Evolutionary conservation across 2,113 vertebrate species (phyloP).

Genomic region (Sylvilagus bachmani): DNA sequence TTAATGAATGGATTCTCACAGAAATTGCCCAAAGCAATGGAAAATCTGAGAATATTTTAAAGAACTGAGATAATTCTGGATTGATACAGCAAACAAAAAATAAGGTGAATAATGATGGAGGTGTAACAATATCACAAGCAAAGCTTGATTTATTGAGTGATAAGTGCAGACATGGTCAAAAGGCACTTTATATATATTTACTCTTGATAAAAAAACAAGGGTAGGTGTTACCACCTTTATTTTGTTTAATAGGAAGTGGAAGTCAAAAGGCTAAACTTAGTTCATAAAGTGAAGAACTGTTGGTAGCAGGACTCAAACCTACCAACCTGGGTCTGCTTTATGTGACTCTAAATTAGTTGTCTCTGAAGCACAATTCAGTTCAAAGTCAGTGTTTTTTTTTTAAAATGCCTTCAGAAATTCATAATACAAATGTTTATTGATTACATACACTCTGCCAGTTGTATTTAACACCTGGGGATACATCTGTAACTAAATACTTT

Average conservation of each 20-base stretch:
- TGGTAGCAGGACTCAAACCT: not conserved
- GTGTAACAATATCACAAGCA: not conserved
- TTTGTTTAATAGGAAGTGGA: not conserved
- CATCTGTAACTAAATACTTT: not conserved
- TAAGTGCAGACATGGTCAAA: not conserved
- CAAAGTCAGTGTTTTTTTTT: conserved; percentile 45
- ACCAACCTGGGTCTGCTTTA: conserved; percentile 19
- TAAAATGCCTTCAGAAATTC: conserved; percentile 71
- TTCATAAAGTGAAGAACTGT: not conserved
- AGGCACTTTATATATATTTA: not conserved
- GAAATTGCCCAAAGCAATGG: conserved; percentile 81
- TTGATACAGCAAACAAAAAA: conserved; percentile 67
- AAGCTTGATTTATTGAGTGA: not conserved
- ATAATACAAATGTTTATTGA: not conserved
- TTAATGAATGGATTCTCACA: conserved; percentile 82
- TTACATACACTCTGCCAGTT: not conserved
- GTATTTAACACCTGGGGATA: not conserved
- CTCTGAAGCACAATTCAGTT: conserved; percentile 67
- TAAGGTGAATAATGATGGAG: not conserved
- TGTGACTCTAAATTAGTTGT: conserved; percentile 76
- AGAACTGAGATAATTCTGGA: not conserved
- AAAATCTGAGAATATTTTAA: conserved; percentile 54
- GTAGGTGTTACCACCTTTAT: not conserved
- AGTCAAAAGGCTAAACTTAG: not conserved
- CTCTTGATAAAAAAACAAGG: not conserved